These are phyloP conservation scores for Lethrus apterus DNA, from an alignment of 1,140 invertebrate species.

Conservation along the genomic window DNA sequence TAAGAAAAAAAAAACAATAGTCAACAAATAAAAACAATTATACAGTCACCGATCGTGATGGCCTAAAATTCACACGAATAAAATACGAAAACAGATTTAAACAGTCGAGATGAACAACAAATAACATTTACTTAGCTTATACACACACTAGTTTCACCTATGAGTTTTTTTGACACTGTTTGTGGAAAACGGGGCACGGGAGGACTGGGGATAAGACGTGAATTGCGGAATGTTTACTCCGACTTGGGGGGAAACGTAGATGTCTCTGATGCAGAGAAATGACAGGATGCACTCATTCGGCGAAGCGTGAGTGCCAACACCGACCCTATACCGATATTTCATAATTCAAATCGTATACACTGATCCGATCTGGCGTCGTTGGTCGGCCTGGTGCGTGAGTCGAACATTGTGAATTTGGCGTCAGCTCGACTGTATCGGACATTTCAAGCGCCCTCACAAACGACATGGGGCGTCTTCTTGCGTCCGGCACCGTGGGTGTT, in stretches of 20 bases:
- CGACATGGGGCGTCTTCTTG: constrained; percentile 71
- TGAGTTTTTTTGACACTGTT: not conserved
- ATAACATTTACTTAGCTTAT: constrained; percentile 31
- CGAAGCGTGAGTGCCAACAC: constrained; percentile 40
- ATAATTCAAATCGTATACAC: constrained; percentile 92
- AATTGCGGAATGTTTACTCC: constrained; percentile 28
- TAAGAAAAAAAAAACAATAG: constrained; percentile 21
- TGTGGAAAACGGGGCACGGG: constrained; percentile 14
- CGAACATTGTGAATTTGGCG: constrained; percentile 41
- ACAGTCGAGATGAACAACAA: constrained; percentile 30
- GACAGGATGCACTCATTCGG: constrained; percentile 31
- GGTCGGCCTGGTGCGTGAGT: constrained; percentile 37
- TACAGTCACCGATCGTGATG: constrained; percentile 23
- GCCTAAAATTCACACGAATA: constrained; percentile 18
- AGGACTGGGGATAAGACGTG: constrained; percentile 14
- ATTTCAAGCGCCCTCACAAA: constrained; percentile 88
- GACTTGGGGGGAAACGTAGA: too few species aligned
- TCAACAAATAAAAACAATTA: constrained; percentile 25
- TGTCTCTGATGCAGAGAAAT: constrained; percentile 41
- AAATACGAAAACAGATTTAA: constrained; percentile 23
- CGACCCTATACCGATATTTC: constrained; percentile 80
- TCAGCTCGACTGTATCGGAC: constrained; percentile 60
- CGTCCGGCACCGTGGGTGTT: constrained; percentile 34
- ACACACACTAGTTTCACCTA: constrained; percentile 19
- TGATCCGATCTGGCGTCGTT: constrained; percentile 73